These are phyloP conservation scores for Ammospiza maritima DNA, from an alignment of 2,797 vertebrate genomes.

Conservation along the genomic window DNA sequence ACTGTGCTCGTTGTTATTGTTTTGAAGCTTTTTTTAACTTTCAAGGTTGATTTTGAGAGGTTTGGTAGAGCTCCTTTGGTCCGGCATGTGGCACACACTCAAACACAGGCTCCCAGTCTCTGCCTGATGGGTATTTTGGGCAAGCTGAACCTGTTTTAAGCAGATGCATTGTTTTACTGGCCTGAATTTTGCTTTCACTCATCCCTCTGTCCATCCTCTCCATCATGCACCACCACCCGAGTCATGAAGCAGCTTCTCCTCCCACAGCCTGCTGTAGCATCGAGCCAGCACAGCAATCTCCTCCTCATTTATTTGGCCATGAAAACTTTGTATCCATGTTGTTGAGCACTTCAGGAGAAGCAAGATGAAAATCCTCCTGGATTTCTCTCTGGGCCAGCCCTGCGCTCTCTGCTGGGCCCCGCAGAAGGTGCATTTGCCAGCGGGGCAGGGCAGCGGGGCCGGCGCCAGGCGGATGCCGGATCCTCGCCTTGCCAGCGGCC, in stretches of 20 bases:
- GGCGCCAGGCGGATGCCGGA: slow-evolving; percentile 21
- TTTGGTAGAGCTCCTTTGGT: background rate
- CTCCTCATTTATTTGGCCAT: accelerated
- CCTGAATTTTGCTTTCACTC: background rate
- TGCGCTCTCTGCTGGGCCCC: background rate
- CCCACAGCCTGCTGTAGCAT: accelerated
- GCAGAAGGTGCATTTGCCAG: background rate
- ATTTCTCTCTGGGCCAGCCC: background rate
- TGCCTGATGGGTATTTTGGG: background rate
- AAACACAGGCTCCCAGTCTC: accelerated
- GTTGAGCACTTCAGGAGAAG: background rate
- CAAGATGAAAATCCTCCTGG: background rate
- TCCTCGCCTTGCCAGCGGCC: background rate
- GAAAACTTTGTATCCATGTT: background rate
- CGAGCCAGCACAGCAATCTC: background rate
- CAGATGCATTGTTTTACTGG: background rate
- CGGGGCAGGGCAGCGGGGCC: background rate
- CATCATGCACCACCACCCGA: accelerated
- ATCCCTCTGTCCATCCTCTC: background rate
- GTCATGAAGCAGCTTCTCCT: background rate
- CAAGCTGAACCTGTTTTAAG: background rate
- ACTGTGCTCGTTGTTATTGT: background rate
- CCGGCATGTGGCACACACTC: background rate
- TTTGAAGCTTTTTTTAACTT: slow-evolving; percentile 3
- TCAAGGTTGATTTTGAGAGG: background rate